A percentile compares a stretch with the other conserved stretches of the same genome.
Evolutionary conservation across 2,888 invertebrate genomes (phyloP).

Genomic region (Chelonus formosanus): DNA sequence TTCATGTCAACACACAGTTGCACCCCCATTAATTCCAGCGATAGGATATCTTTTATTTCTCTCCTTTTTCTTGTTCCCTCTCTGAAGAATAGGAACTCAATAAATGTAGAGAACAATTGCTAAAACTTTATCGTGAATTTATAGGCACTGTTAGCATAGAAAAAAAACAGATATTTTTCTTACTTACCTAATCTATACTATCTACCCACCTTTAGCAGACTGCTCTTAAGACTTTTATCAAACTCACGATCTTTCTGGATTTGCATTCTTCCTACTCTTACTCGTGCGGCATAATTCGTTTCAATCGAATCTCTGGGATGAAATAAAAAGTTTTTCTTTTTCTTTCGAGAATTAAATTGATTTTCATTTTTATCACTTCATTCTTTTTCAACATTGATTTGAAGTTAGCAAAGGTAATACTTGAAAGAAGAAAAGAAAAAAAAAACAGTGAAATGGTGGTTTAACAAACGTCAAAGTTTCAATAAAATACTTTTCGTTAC

Average conservation of each 20-base stretch:
- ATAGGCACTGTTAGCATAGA: conserved; percentile 39
- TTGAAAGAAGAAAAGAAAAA: too few relatives aligned
- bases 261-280: conserved; percentile 29
- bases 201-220: conserved; percentile 29
- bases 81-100: too few relatives aligned
- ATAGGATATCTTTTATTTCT: too few relatives aligned
- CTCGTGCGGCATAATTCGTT: conserved; percentile 24
- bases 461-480: too few relatives aligned
- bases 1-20: too few relatives aligned
- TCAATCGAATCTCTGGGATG: conserved; percentile 20
- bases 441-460: too few relatives aligned
- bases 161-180: conserved; percentile 26
- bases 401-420: too few relatives aligned
- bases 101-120: conserved; percentile 41
- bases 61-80: too few relatives aligned
- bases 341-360: not conserved
- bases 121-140: conserved; percentile 51
- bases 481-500: too few relatives aligned
- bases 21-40: too few relatives aligned
- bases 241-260: conserved; percentile 35
- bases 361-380: not conserved
- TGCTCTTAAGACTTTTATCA: conserved; percentile 37
- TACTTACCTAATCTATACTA: conserved; percentile 37
- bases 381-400: not conserved
- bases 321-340: not conserved